phyloP scores from a whole-genome alignment of 2,797 vertebrate genomes.

The Cossypha heuglini region DNA sequence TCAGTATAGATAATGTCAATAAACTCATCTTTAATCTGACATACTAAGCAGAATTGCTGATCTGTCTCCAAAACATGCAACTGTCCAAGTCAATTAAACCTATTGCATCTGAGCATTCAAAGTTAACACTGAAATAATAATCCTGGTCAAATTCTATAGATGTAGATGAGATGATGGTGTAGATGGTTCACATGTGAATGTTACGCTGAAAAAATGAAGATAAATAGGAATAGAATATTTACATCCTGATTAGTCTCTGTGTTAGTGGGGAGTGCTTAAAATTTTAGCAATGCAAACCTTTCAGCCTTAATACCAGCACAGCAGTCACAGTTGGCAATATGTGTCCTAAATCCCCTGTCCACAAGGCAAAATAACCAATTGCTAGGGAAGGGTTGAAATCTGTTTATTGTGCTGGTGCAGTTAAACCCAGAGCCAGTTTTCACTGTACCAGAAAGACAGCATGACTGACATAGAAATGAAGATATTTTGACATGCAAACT shows the following conservation, averaged over 20 bases:
- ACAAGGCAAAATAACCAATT: neutral
- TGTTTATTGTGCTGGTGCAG: neutral
- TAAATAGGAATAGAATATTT: neutral
- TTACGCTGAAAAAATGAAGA: neutral
- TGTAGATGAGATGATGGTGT: neutral
- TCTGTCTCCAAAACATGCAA: neutral
- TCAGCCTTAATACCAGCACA: neutral
- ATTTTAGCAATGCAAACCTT: neutral
- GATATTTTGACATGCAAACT: slow-evolving; percentile 22
- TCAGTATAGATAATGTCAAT: neutral
- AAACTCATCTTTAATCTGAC: neutral
- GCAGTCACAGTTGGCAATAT: neutral
- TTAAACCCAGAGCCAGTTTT: neutral
- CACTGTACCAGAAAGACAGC: neutral
- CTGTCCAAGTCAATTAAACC: neutral
- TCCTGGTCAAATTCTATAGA: neutral
- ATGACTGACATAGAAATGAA: neutral
- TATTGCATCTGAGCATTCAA: neutral
- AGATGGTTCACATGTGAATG: neutral
- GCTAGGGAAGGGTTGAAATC: neutral
- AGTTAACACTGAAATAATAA: neutral
- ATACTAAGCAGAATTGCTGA: neutral
- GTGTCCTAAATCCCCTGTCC: neutral
- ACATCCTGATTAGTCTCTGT: neutral
- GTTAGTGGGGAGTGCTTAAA: rapidly evolving